Conservation (phyloP, 2,113 vertebrate species). For the Cheilinus undulatus region DNA sequence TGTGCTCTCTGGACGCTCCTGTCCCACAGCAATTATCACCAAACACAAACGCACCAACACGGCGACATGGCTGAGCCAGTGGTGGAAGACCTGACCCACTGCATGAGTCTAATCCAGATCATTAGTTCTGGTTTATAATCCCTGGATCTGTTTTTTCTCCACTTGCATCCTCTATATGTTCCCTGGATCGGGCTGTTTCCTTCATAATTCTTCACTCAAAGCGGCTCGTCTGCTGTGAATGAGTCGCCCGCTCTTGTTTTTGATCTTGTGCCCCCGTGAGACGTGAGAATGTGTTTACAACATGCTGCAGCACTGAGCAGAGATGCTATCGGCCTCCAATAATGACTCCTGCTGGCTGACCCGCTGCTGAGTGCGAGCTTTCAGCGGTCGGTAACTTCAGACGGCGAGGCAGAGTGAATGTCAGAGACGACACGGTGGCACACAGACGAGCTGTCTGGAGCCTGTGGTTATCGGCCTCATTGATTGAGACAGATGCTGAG, state of each 20-base stretch:
- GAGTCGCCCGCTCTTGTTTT: slow-evolving; percentile 18
- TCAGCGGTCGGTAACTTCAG: slow-evolving; percentile 77
- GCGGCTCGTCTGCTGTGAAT: slow-evolving; percentile 14
- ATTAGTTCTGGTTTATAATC: no score
- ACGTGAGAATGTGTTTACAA: slow-evolving; percentile 26
- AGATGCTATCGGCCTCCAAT: slow-evolving; percentile 50
- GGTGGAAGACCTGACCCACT: slow-evolving; percentile 59
- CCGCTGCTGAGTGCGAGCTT: slow-evolving; percentile 74
- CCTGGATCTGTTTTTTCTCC: no score
- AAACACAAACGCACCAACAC: slow-evolving; percentile 20
- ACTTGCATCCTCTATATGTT: no score
- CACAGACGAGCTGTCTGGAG: slow-evolving; percentile 83
- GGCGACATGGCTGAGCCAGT: slow-evolving; percentile 33
- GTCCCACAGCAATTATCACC: slow-evolving; percentile 73
- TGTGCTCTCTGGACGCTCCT: slow-evolving; percentile 67
- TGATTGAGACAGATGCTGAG: slow-evolving; percentile 82
- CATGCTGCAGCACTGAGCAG: slow-evolving; percentile 52
- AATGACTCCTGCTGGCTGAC: slow-evolving; percentile 64
- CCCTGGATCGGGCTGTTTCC: no score
- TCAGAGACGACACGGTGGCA: slow-evolving; percentile 71
- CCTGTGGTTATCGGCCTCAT: slow-evolving; percentile 79
- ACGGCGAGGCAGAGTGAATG: slow-evolving; percentile 57
- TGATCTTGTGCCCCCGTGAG: slow-evolving; percentile 1
- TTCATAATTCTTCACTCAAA: no score
- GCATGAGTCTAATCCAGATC: no score